phyloP scores from a whole-genome alignment of 92 coral and sea anemone species.

The Palythoa grandiflora region DNA sequence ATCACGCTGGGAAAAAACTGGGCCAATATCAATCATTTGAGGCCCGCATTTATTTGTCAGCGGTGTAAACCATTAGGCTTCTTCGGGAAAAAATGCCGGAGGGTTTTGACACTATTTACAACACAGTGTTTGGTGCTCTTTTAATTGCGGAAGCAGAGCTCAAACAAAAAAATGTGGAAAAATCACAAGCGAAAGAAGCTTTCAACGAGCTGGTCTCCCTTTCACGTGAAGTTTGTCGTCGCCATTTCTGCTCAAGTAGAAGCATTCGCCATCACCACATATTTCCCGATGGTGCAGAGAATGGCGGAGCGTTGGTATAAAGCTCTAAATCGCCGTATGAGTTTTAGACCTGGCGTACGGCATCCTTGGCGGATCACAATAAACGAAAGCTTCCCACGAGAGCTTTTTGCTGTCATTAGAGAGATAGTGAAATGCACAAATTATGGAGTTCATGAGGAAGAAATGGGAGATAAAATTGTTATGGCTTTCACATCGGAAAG shows the following conservation, averaged over 20 bases:
- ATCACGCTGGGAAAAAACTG: conserved; percentile 29
- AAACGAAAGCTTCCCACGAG: conserved; percentile 32
- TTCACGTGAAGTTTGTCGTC: conserved; percentile 5
- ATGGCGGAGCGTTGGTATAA: conserved; percentile 36
- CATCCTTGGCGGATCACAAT: conserved; percentile 44
- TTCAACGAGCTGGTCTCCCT: neutral
- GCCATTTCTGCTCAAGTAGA: neutral
- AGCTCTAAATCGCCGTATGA: conserved; percentile 7
- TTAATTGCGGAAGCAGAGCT: conserved; percentile 16
- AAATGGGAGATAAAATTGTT: too few species aligned
- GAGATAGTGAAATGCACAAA: too few species aligned
- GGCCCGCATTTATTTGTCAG: conserved; percentile 18
- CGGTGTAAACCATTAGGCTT: conserved; percentile 20
- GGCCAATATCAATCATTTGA: conserved; percentile 14
- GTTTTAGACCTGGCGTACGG: conserved; percentile 24
- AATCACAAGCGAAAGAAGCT: neutral
- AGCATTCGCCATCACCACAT: conserved; percentile 40
- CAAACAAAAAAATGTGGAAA: neutral
- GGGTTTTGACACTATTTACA: neutral
- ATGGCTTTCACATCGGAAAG: too few species aligned
- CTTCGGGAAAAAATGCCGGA: conserved; percentile 1
- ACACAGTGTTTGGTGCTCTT: conserved; percentile 36
- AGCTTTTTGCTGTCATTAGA: neutral
- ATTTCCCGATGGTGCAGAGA: conserved; percentile 43
- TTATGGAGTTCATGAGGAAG: too few species aligned